Percentiles rank a stretch among this genome's conserved stretches.
phyloP scores from a whole-genome alignment of 2,113 vertebrate species.

The Colossoma macropomum region DNA sequence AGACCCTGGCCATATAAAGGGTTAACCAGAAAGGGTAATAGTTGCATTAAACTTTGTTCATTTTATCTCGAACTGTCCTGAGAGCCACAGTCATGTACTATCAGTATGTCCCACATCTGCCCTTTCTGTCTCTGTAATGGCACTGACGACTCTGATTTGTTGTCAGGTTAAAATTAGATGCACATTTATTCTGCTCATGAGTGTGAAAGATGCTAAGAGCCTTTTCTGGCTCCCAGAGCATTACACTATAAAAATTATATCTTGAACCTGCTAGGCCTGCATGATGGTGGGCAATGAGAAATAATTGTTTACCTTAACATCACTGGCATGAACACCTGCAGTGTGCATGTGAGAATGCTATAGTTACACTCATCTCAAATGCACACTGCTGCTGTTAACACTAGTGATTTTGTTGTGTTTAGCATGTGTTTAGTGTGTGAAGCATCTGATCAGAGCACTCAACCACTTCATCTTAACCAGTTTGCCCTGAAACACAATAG shows the following conservation, averaged over 20 bases:
- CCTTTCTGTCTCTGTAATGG: conserved; percentile 7
- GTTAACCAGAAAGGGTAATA: background rate
- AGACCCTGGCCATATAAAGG: too few relatives aligned
- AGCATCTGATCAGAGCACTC: background rate
- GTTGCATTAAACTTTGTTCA: background rate
- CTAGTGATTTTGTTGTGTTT: background rate
- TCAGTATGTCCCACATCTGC: conserved; percentile 16
- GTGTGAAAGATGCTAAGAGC: background rate
- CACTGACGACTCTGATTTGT: conserved; percentile 29
- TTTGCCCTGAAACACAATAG: too few relatives aligned
- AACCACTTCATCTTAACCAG: too few relatives aligned
- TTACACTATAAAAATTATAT: background rate
- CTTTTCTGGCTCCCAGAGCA: conserved; percentile 2
- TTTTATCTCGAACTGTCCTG: background rate
- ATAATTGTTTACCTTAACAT: background rate
- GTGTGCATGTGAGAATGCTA: background rate
- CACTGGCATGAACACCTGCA: background rate
- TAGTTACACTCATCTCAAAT: too few relatives aligned
- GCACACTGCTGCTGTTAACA: background rate
- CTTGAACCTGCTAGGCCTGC: conserved; percentile 3
- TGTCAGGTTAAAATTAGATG: conserved; percentile 37
- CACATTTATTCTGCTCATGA: conserved; percentile 18
- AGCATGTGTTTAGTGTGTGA: too few relatives aligned
- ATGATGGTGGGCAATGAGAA: background rate
- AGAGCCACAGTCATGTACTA: background rate